Conservation (phyloP, 2,113 vertebrate genomes). For the Carassius auratus region DNA sequence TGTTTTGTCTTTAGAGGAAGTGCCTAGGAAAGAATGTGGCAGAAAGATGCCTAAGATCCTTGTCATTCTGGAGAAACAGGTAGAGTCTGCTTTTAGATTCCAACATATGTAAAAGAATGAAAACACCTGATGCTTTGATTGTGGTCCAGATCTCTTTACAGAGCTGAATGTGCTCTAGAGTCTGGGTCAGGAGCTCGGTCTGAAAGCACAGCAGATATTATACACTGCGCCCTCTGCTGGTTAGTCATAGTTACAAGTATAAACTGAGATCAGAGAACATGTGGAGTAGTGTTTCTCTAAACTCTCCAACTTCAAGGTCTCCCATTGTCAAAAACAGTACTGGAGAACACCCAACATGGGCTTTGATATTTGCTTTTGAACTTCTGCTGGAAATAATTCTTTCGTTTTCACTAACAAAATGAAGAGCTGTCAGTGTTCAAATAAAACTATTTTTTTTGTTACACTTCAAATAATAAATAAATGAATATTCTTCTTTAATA, state of each 20-base stretch:
- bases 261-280: constrained; percentile 52
- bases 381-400: not conserved
- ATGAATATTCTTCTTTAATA: not conserved
- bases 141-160: constrained; percentile 84
- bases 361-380: not conserved
- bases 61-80: not conserved
- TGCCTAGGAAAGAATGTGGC: constrained; percentile 69
- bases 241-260: constrained; percentile 35
- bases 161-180: constrained; percentile 80
- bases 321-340: not conserved
- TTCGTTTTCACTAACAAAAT: not conserved
- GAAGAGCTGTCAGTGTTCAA: not conserved
- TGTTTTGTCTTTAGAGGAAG: constrained; percentile 78
- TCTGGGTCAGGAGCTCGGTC: constrained; percentile 76
- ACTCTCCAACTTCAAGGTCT: not conserved
- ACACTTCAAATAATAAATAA: not conserved
- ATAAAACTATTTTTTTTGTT: not conserved
- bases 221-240: constrained; percentile 71
- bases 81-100: not conserved
- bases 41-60: not conserved
- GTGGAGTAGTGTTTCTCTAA: not conserved
- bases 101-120: not conserved
- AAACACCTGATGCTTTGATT: constrained; percentile 84
- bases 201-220: constrained; percentile 64
- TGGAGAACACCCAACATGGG: not conserved